phyloP scores from a whole-genome alignment of 2,113 vertebrate species.

The Platysteira castanea region DNA sequence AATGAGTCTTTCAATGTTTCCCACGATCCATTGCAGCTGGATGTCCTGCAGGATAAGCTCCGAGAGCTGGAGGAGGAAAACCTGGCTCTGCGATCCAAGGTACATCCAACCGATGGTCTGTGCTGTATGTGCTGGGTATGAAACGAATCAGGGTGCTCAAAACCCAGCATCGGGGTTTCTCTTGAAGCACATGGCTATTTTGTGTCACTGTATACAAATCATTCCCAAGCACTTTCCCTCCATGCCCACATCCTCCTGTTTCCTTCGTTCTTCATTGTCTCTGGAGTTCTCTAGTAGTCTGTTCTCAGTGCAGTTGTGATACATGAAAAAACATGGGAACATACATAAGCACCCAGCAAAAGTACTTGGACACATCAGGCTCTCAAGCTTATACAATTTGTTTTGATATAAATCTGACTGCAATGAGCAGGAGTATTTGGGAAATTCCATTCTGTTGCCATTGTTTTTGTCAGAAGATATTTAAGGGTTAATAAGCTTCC shows the following conservation, averaged over 20 bases:
- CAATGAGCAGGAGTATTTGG: not conserved
- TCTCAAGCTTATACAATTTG: not conserved
- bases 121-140: not conserved
- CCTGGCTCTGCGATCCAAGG: slow-evolving; percentile 86
- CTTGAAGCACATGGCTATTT: not conserved
- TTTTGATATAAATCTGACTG: not conserved
- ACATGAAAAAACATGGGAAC: not conserved
- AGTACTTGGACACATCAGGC: not conserved
- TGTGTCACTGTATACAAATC: not conserved
- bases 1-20: slow-evolving; percentile 70
- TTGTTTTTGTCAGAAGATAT: not conserved
- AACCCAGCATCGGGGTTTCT: not conserved
- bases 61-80: slow-evolving; percentile 96
- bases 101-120: not conserved
- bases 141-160: not conserved
- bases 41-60: slow-evolving; percentile 88
- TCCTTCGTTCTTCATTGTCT: not conserved
- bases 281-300: not conserved
- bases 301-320: not conserved
- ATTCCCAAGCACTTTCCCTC: not conserved
- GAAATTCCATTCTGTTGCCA: not conserved
- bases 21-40: slow-evolving; percentile 83
- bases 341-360: not conserved
- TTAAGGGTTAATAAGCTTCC: not conserved
- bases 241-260: not conserved